Conservation (phyloP, 53 echinoderm and acorn worm species). For the Patiria pectinifera region DNA sequence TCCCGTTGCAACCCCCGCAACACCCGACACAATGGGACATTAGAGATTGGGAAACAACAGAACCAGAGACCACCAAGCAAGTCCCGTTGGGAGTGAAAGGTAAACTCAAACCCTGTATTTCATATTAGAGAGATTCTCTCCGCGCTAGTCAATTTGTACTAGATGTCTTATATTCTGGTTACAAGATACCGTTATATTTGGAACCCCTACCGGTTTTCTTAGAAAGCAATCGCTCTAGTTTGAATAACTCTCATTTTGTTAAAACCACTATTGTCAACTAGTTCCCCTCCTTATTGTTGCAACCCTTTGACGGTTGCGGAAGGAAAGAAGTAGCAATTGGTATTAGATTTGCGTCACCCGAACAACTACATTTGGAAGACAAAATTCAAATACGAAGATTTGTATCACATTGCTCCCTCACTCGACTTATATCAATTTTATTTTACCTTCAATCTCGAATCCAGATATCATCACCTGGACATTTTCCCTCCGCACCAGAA, state of each 20-base stretch:
- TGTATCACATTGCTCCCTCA: slow-evolving; percentile 48
- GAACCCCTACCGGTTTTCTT: slow-evolving; percentile 14
- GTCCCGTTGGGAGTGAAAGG: slow-evolving; percentile 51
- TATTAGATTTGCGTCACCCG: slow-evolving; percentile 40
- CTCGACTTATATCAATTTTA: slow-evolving; percentile 24
- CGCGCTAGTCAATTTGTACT: slow-evolving; percentile 36
- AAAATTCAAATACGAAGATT: slow-evolving; percentile 57
- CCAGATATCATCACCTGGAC: slow-evolving; percentile 56
- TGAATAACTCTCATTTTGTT: slow-evolving; percentile 52
- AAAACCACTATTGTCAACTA: slow-evolving; percentile 41
- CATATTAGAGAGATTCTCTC: slow-evolving; percentile 24
- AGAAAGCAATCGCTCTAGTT: slow-evolving; percentile 50
- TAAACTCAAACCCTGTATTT: slow-evolving; percentile 53
- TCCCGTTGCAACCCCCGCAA: neutral
- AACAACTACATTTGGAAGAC: slow-evolving; percentile 9
- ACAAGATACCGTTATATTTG: slow-evolving; percentile 8
- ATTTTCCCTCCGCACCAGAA: slow-evolving; percentile 70
- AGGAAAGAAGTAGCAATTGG: slow-evolving; percentile 55
- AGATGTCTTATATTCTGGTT: slow-evolving; percentile 30
- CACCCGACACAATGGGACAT: neutral
- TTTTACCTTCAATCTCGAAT: slow-evolving; percentile 57
- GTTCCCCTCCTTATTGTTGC: slow-evolving; percentile 39
- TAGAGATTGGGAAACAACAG: slow-evolving; percentile 2
- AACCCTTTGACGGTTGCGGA: slow-evolving; percentile 62
- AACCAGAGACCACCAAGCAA: neutral